Percentiles rank a stretch among this genome's conserved stretches.
Evolutionary conservation across 2,888 invertebrate genomes (phyloP).

Genomic region (Ferrisia virgata): DNA sequence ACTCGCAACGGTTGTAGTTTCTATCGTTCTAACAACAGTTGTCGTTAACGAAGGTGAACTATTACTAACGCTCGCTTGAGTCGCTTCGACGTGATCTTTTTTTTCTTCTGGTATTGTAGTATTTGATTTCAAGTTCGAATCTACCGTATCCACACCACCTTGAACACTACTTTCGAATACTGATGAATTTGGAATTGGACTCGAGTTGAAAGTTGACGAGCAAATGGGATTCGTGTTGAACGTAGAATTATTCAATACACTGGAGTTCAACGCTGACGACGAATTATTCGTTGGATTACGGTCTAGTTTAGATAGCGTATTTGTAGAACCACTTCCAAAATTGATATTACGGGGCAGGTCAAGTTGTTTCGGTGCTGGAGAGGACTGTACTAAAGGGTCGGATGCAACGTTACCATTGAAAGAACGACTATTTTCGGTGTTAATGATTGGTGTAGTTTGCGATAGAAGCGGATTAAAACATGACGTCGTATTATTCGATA

Average conservation of each 20-base stretch:
- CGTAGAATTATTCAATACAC: neutral
- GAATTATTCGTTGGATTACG: neutral
- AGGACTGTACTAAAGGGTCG: neutral
- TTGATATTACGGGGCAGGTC: neutral
- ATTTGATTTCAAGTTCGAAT: neutral
- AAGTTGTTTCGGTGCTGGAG: neutral
- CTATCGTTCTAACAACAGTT: neutral
- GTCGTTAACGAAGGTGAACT: neutral
- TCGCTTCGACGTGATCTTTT: neutral
- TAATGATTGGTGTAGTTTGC: neutral
- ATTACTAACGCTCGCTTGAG: neutral
- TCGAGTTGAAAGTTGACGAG: neutral
- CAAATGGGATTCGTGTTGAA: neutral
- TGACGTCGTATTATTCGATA: neutral
- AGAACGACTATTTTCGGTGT: neutral
- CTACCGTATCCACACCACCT: neutral
- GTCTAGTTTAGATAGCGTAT: neutral
- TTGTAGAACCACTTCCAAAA: neutral
- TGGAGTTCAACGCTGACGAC: neutral
- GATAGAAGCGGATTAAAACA: constrained; percentile 1
- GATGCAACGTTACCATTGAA: neutral
- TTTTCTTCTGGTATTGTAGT: neutral
- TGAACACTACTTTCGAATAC: neutral
- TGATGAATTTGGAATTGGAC: neutral
- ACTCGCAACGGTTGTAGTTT: neutral